A percentile compares a stretch with the other conserved stretches of the same genome.
These are phyloP conservation scores for Megamerina dolium DNA, from an alignment of 2,888 invertebrate genomes.

Conservation along the genomic window DNA sequence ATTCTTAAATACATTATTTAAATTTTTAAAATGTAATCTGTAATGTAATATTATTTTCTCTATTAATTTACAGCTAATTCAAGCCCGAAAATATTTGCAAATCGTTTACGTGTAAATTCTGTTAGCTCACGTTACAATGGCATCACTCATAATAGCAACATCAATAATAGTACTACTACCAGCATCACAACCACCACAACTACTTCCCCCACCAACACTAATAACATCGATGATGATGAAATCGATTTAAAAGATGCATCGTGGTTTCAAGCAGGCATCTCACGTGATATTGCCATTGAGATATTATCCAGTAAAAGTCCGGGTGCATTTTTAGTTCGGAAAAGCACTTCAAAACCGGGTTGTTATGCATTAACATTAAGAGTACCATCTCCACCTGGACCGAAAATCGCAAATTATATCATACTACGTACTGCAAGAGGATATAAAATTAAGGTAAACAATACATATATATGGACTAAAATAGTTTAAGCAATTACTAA, in stretches of 20 bases:
- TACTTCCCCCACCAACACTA: background rate
- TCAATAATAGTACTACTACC: conserved; percentile 1
- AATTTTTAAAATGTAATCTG: no score
- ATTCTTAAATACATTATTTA: no score
- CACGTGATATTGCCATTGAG: conserved; percentile 88
- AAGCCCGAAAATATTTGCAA: conserved; percentile 51
- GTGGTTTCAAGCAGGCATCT: conserved; percentile 96
- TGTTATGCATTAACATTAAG: conserved; percentile 91
- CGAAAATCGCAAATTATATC: conserved; percentile 84
- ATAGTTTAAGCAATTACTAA: no score
- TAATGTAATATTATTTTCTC: background rate
- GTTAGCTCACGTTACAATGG: background rate
- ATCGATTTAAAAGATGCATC: conserved; percentile 81
- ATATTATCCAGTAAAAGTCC: conserved; percentile 83
- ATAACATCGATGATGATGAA: conserved; percentile 52
- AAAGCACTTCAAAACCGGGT: conserved; percentile 88
- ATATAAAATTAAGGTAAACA: conserved; percentile 82
- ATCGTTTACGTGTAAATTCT: conserved; percentile 8
- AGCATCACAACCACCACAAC: conserved; percentile 2
- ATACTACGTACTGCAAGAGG: conserved; percentile 82
- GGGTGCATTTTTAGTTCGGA: conserved; percentile 92
- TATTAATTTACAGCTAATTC: conserved; percentile 40
- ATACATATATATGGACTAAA: no score
- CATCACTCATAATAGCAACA: no score
- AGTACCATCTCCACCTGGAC: conserved; percentile 74